Percentiles rank a stretch among this genome's conserved stretches.
phyloP scores from a whole-genome alignment of 2,113 vertebrate genomes.

The Pheucticus melanocephalus region DNA sequence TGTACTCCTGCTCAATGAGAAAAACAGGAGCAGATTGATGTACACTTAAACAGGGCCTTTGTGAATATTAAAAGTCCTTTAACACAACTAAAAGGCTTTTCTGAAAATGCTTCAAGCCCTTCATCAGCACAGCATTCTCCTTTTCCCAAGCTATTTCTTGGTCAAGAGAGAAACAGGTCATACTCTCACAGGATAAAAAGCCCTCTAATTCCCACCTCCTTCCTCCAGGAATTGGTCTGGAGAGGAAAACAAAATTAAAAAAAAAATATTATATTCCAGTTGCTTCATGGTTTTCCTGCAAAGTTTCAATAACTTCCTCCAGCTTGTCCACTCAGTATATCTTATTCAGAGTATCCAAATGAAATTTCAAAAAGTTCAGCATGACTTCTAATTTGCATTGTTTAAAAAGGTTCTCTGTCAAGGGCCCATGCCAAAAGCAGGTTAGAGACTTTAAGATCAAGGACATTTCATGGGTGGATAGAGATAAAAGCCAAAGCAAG shows the following conservation, averaged over 20 bases:
- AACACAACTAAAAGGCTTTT: not conserved
- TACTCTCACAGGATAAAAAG: not conserved
- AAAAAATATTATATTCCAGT: not conserved
- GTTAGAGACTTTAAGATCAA: not conserved
- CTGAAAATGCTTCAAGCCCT: not conserved
- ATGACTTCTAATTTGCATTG: not conserved
- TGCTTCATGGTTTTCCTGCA: not conserved
- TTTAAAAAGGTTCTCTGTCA: accelerated
- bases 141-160: not conserved
- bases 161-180: not conserved
- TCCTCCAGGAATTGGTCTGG: not conserved
- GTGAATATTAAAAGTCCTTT: not conserved
- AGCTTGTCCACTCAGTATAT: not conserved
- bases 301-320: not conserved
- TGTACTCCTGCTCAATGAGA: not conserved
- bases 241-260: not conserved
- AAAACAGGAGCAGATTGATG: not conserved
- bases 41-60: not conserved
- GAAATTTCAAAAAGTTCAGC: not conserved
- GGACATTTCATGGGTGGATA: not conserved
- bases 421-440: not conserved
- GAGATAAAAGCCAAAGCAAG: not conserved
- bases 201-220: not conserved
- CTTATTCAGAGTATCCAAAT: not conserved
- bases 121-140: not conserved